Evolutionary conservation across 2,888 invertebrate species (phyloP).

Genomic region (Blera fallax): DNA sequence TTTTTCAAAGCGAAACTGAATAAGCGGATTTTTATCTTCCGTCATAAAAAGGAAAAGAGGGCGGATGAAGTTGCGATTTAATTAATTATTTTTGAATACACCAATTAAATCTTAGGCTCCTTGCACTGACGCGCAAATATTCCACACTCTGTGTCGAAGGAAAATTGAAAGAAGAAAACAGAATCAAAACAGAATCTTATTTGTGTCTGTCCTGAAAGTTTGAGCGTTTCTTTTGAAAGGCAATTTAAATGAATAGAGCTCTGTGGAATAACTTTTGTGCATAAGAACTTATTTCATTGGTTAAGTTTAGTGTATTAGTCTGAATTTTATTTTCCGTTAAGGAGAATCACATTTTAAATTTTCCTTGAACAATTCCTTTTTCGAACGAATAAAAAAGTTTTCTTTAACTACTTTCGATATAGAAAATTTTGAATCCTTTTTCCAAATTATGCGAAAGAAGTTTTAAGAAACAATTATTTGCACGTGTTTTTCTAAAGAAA

Average conservation of each 20-base stretch:
- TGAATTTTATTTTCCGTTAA: background rate
- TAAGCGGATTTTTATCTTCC: slow-evolving; percentile 36
- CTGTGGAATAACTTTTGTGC: slow-evolving; percentile 44
- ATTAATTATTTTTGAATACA: slow-evolving; percentile 55
- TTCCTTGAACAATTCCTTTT: background rate
- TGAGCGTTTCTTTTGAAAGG: background rate
- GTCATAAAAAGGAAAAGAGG: background rate
- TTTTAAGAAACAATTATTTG: slow-evolving; percentile 57
- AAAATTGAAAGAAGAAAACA: slow-evolving; percentile 16
- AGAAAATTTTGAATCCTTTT: slow-evolving; percentile 39
- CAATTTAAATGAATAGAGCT: slow-evolving; percentile 1
- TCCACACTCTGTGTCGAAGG: slow-evolving; percentile 12
- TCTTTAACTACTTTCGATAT: slow-evolving; percentile 70
- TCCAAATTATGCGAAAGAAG: slow-evolving; percentile 56
- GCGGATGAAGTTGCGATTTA: slow-evolving; percentile 37
- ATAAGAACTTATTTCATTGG: slow-evolving; percentile 47
- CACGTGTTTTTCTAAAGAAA: slow-evolving; percentile 17
- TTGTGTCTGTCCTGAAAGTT: slow-evolving; percentile 10
- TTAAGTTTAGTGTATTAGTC: slow-evolving; percentile 16
- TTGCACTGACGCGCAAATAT: slow-evolving; percentile 37
- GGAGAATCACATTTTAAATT: background rate
- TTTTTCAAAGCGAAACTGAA: slow-evolving; percentile 14
- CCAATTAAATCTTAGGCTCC: slow-evolving; percentile 51
- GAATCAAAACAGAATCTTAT: slow-evolving; percentile 3
- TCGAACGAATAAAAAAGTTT: slow-evolving; percentile 41